Percentiles rank a stretch among this genome's conserved stretches.
These are phyloP conservation scores for Trichechus manatus DNA, from an alignment of 2,113 vertebrate genomes.

Conservation along the genomic window DNA sequence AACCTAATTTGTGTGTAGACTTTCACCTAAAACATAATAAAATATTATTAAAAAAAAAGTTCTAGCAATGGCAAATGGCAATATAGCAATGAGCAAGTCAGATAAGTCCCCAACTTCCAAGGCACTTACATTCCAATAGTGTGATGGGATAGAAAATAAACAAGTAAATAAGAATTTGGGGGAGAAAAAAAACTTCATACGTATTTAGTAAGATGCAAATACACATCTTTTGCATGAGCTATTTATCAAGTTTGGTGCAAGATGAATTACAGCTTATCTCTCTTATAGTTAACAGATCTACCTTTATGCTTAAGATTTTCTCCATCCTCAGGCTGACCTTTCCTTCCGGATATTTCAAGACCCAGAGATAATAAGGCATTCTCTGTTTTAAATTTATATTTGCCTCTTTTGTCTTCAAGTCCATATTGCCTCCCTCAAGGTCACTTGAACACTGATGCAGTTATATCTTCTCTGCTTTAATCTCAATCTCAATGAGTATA, in stretches of 20 bases:
- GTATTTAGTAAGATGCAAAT: background rate
- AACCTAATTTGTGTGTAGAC: background rate
- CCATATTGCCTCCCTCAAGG: background rate
- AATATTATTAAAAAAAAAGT: background rate
- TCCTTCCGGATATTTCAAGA: background rate
- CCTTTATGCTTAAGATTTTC: background rate
- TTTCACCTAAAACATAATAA: background rate
- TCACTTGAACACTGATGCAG: background rate
- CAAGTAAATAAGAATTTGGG: background rate
- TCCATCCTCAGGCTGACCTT: background rate
- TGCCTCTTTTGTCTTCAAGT: background rate
- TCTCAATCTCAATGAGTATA: background rate
- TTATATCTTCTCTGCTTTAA: slow-evolving; percentile 27
- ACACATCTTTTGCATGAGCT: background rate
- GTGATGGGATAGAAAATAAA: background rate
- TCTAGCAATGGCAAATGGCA: background rate
- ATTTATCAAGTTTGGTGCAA: background rate
- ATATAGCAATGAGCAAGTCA: background rate
- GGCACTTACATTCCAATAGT: background rate
- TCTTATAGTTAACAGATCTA: background rate
- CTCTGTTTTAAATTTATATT: background rate
- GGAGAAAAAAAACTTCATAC: background rate
- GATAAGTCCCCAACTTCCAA: background rate
- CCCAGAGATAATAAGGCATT: background rate
- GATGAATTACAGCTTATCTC: background rate